Conservation (phyloP, 2,113 vertebrate genomes). For the Tragelaphus strepsiceros region DNA sequence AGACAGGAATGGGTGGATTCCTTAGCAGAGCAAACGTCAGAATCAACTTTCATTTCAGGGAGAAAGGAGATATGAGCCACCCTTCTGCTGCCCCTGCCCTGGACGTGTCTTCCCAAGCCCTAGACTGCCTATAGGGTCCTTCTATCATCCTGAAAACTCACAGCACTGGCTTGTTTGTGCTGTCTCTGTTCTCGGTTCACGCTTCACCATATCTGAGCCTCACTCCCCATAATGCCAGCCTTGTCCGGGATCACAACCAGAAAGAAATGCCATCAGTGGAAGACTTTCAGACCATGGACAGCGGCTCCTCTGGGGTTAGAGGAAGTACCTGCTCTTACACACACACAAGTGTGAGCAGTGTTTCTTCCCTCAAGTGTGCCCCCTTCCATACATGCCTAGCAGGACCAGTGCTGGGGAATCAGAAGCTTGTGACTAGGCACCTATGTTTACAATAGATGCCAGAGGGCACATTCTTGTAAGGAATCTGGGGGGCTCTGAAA, state of each 20-base stretch:
- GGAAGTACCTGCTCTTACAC: background rate
- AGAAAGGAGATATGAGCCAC: background rate
- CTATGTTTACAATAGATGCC: background rate
- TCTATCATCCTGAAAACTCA: background rate
- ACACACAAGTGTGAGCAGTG: fast-evolving
- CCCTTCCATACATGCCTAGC: background rate
- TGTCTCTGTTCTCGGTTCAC: background rate
- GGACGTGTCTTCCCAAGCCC: background rate
- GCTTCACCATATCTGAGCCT: background rate
- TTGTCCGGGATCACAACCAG: background rate
- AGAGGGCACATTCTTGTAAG: background rate
- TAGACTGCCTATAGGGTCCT: background rate
- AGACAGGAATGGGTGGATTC: too few relatives aligned
- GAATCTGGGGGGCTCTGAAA: background rate
- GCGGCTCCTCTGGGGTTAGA: background rate
- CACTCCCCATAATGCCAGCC: background rate
- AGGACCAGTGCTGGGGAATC: background rate
- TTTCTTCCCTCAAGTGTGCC: background rate
- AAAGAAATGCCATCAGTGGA: background rate
- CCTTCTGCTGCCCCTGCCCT: background rate
- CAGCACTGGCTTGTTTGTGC: background rate
- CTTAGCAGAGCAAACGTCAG: background rate
- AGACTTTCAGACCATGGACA: background rate
- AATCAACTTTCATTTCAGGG: background rate
- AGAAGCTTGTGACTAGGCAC: background rate